phyloP scores from a whole-genome alignment of 2,113 vertebrate genomes.

The Campylomormyrus tamandua region DNA sequence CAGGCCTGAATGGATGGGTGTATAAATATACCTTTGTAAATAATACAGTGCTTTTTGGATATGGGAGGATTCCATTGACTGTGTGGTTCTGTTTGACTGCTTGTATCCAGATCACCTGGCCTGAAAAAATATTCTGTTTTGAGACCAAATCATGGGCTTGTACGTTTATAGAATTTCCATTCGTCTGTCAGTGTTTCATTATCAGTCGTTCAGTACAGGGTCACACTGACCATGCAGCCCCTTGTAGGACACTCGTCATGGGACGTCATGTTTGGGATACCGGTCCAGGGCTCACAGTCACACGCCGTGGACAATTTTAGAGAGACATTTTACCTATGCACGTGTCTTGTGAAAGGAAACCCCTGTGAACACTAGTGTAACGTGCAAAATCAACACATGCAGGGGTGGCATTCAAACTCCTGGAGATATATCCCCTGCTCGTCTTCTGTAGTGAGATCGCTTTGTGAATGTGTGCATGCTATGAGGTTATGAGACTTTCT shows the following conservation, averaged over 20 bases:
- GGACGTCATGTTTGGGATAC: background rate
- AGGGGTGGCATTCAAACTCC: background rate
- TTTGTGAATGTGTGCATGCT: background rate
- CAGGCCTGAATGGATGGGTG: background rate
- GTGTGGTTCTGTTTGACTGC: background rate
- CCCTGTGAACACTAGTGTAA: background rate
- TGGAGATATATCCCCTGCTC: background rate
- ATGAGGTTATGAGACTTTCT: background rate
- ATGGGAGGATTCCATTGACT: background rate
- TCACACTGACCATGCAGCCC: background rate
- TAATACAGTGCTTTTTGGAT: background rate
- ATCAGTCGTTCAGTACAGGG: background rate
- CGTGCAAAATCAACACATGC: background rate
- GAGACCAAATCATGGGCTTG: background rate
- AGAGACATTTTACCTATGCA: background rate
- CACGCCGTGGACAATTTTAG: background rate
- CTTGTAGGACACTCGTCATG: background rate
- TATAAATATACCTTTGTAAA: background rate
- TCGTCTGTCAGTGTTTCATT: background rate
- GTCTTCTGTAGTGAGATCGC: background rate
- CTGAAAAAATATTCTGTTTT: background rate
- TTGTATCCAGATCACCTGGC: background rate
- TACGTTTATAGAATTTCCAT: background rate
- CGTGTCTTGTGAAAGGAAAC: background rate
- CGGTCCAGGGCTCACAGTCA: background rate